These are phyloP conservation scores for Trichechus manatus DNA, from an alignment of 2,113 vertebrate genomes.

Conservation along the genomic window DNA sequence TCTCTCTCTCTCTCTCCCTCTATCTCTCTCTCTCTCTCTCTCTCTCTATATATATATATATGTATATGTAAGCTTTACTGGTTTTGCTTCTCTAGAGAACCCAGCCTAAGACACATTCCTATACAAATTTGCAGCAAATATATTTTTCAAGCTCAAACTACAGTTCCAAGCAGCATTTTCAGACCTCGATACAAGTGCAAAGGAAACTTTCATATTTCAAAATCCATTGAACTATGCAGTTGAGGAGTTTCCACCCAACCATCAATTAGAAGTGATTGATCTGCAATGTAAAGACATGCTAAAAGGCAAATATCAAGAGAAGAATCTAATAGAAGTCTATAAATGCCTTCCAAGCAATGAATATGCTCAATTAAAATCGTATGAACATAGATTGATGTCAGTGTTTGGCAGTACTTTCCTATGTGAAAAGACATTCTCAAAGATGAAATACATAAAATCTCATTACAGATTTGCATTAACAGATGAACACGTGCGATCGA, in stretches of 20 bases:
- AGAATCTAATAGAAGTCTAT: conserved; percentile 58
- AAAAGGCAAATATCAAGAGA: conserved; percentile 64
- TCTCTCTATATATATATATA: no score
- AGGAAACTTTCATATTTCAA: conserved; percentile 58
- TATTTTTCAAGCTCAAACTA: not conserved
- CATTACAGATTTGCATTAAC: no score
- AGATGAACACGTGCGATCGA: conserved; percentile 36
- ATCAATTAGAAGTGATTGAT: no score
- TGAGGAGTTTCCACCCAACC: no score
- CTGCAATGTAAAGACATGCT: not conserved
- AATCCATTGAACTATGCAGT: conserved; percentile 41
- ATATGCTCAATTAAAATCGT: conserved; percentile 61
- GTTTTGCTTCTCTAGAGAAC: no score
- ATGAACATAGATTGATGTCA: conserved; percentile 28
- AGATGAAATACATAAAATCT: no score
- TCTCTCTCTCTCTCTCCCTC: no score
- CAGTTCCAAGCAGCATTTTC: conserved; percentile 24
- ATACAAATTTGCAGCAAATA: conserved; percentile 42
- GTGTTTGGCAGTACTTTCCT: conserved; percentile 60
- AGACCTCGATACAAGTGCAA: conserved; percentile 31
- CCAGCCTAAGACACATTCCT: not conserved
- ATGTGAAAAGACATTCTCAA: conserved; percentile 42
- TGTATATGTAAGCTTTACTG: no score
- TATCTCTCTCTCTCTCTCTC: no score
- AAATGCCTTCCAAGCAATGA: conserved; percentile 50